phyloP scores from a whole-genome alignment of 2,888 invertebrate genomes.

The Microchrysa polita region DNA sequence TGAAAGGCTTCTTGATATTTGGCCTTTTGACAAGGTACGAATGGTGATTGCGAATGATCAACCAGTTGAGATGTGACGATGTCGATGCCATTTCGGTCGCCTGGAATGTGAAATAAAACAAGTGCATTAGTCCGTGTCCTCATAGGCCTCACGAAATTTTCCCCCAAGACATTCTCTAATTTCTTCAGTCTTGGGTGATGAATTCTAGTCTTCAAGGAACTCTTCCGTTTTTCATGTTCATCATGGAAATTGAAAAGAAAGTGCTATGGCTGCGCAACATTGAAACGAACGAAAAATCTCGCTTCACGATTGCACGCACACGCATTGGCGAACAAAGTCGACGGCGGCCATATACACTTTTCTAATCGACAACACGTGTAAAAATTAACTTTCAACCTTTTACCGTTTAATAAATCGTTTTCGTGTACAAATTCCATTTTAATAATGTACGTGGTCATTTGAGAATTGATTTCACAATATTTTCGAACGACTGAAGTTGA shows the following conservation, averaged over 20 bases:
- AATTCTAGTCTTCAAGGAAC: constrained; percentile 64
- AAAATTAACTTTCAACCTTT: constrained; percentile 17
- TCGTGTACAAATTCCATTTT: not conserved
- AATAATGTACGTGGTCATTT: not conserved
- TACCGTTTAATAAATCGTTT: constrained; percentile 12
- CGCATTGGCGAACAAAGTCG: not conserved
- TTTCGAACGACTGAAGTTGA: not conserved
- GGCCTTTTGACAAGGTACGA: constrained; percentile 63
- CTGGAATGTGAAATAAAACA: constrained; percentile 22
- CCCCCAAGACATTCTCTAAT: constrained; percentile 23
- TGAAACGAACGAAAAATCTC: not conserved
- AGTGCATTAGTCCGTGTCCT: constrained; percentile 7
- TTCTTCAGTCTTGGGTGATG: constrained; percentile 63
- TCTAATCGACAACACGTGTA: constrained; percentile 28
- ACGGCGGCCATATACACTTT: not conserved
- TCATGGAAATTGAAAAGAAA: constrained; percentile 54
- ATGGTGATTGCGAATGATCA: constrained; percentile 65
- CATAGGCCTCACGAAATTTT: not conserved
- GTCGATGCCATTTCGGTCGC: constrained; percentile 55
- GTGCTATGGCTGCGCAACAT: not conserved
- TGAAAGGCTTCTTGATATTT: constrained; percentile 64
- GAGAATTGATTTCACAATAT: not conserved
- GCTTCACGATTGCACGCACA: too few species aligned
- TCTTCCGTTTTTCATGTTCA: constrained; percentile 61
- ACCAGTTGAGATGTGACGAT: constrained; percentile 65